These are phyloP conservation scores for Drosophila virilis DNA, from an alignment of 1,140 invertebrate species.

Conservation along the genomic window DNA sequence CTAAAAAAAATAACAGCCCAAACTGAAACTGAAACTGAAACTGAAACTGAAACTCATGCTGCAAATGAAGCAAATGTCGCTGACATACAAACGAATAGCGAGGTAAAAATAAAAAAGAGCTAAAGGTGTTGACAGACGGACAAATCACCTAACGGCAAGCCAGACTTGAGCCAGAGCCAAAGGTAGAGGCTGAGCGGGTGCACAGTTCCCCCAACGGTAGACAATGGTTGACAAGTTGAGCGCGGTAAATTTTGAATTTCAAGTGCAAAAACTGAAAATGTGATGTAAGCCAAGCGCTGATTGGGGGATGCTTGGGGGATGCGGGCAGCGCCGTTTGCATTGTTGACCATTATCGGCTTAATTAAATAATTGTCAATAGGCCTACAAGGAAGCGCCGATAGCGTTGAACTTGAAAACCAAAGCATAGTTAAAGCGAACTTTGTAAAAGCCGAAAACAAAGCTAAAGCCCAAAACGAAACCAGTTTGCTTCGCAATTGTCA, in stretches of 20 bases:
- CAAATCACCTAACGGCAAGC: slow-evolving; percentile 60
- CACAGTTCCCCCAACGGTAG: slow-evolving; percentile 23
- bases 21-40: slow-evolving; percentile 47
- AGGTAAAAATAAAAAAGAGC: slow-evolving; percentile 24
- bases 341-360: slow-evolving; percentile 66
- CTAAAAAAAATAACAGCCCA: slow-evolving; percentile 25
- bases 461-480: slow-evolving; percentile 53
- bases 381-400: slow-evolving; percentile 67
- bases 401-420: slow-evolving; percentile 55
- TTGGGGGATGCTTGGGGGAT: slow-evolving; percentile 22
- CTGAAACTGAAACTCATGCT: slow-evolving; percentile 71
- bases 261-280: slow-evolving; percentile 51
- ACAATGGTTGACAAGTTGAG: slow-evolving; percentile 34
- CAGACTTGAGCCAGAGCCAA: neutral
- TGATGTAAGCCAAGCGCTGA: slow-evolving; percentile 37
- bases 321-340: neutral
- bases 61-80: slow-evolving; percentile 72
- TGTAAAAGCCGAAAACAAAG: slow-evolving; percentile 26
- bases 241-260: slow-evolving; percentile 54
- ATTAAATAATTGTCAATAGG: slow-evolving; percentile 66
- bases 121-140: slow-evolving; percentile 57
- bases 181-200: neutral
- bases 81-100: slow-evolving; percentile 62
- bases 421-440: neutral
- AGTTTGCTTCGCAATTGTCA: slow-evolving; percentile 61